Base-by-base conservation (phyloP, 1,140 invertebrate genomes). In the Eurosta solidaginis region DNA sequence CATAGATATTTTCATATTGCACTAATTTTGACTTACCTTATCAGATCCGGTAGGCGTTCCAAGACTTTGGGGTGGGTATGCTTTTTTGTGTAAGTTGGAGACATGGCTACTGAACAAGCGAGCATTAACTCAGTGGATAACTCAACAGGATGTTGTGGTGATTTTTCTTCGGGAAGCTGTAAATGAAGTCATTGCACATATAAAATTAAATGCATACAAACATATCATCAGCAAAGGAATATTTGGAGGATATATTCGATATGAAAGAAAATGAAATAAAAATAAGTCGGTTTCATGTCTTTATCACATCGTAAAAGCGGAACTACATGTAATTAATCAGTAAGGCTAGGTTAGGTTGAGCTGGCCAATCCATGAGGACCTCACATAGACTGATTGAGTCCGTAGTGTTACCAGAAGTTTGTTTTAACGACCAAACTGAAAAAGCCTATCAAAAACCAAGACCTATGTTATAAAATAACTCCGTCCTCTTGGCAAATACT, bases 51-150 rank as follows among this genome's bases (percentile, higher is more conserved):
- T 83, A 88, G 85, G 82, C 87, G 87, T 86, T 88, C 85, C 82
- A 83, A 77, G 74, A 88, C 84, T 83, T 85, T 85, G 77, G 86
- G 84, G 84, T 87, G 85, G 83, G 82, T 82, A 78, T 83, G 81
- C 80, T 87, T 87, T 81, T 87, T 84, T 73, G 84, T 80, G 79
- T 85, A 87, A 78, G 81, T 82, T 52, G 85, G 81, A 74, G 86
- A 87, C 78, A 88, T 82, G 76, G 85, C 86, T 81, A 88, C 87
- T 76, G 86, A 87, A 79, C 83, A 84, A 45, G 85, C 86, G 79
- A 88, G 81, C 84, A 88, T 87, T 83, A 88, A 81, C 84, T 88
- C 87, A 49, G 86, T 88, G 82, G 87, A 87, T 80, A 88, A 82
- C 82, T 87, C 86, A 78, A 88, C 86, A 81, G 86, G 85, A 83